Percentiles rank a stretch among this genome's conserved stretches.
Evolutionary conservation across 2,797 vertebrate species (phyloP).

Genomic region (Orestias chungarensis): DNA sequence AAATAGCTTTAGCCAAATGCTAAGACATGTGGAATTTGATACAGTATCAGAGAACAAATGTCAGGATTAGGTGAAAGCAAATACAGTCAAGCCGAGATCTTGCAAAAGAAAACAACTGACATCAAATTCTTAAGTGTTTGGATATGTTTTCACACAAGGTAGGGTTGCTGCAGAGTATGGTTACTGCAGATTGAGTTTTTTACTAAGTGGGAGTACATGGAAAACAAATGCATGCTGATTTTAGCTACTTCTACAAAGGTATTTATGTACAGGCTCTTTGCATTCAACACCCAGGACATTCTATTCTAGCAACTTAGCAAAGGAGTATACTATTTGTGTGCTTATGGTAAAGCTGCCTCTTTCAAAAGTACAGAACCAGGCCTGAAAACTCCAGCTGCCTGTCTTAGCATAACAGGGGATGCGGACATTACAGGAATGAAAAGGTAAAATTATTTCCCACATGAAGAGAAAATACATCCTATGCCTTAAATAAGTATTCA

Average conservation of each 20-base stretch:
- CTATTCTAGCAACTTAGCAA: slow-evolving; percentile 72
- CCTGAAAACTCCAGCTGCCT: slow-evolving; percentile 30
- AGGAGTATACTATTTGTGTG: slow-evolving; percentile 48
- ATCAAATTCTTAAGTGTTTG: slow-evolving; percentile 31
- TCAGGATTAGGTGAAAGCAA: slow-evolving; percentile 18
- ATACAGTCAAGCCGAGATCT: neutral
- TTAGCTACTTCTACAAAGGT: slow-evolving; percentile 80
- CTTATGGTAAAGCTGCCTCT: slow-evolving; percentile 61
- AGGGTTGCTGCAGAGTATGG: slow-evolving; percentile 28
- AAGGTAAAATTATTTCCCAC: slow-evolving; percentile 17
- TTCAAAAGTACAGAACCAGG: slow-evolving; percentile 44
- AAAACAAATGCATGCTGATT: slow-evolving; percentile 79
- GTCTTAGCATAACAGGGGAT: slow-evolving; percentile 32
- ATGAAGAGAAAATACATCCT: neutral
- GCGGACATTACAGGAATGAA: slow-evolving; percentile 29
- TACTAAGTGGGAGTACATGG: slow-evolving; percentile 56
- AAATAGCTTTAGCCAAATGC: slow-evolving; percentile 27
- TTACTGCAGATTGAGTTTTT: slow-evolving; percentile 43
- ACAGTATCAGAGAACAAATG: slow-evolving; percentile 5
- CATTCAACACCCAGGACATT: slow-evolving; percentile 72
- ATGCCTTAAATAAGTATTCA: neutral
- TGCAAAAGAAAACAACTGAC: neutral
- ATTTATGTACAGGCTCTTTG: slow-evolving; percentile 80
- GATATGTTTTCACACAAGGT: too few species aligned
- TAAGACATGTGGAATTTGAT: slow-evolving; percentile 49